Evolutionary conservation across 2,113 vertebrate species (phyloP), one percentile per base, ranked within the genome.

Genomic region (Cyphomyrus discorhynchus): DNA sequence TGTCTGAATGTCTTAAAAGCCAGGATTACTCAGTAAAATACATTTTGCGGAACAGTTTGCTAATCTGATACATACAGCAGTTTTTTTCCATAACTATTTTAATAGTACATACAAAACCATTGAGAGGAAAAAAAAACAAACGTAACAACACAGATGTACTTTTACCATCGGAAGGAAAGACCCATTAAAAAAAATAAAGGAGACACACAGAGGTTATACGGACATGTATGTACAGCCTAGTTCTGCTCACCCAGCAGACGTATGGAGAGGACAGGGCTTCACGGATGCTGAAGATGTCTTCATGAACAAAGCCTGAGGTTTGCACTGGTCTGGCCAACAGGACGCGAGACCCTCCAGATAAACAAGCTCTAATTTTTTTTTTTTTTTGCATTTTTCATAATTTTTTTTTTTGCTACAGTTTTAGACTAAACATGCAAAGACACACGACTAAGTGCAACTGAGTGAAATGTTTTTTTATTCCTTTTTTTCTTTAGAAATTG

Each of bases 391-490:
- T 95, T 91, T 91, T 94, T 95, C 96, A 95, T 96, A 86, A 80
- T 42, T 93, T 94, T 92, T 93, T 92, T 95, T 95, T 95, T 97
- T 96, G 97, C 97, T 97, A 97, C 95, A 97, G 96, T 97, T 97
- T 97, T 97, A 97, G 96, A 97, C 97, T 97, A 97, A 96, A 97
- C 98, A 98, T 98, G 97, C 98, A 98, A 87, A 96, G 97, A 98
- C 97, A 95, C 96, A 98, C 96, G 93, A 97, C 96, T 96, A 97
- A 98, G 97, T 98, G 97, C 97, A 97, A 97, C 96, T 95, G 97
- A 97, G 95, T 98, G 97, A 97, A 98, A 97, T 97, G 97, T 97
- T 96, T 95, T 91, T 70, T 62, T n/a, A 62, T 62, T 62, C 56
- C 27, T 11, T 70, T 70, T 70, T 31, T 70, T 96, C 95, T 95